Conservation (phyloP, 2,113 vertebrate species). For the Cercocebus atys region DNA sequence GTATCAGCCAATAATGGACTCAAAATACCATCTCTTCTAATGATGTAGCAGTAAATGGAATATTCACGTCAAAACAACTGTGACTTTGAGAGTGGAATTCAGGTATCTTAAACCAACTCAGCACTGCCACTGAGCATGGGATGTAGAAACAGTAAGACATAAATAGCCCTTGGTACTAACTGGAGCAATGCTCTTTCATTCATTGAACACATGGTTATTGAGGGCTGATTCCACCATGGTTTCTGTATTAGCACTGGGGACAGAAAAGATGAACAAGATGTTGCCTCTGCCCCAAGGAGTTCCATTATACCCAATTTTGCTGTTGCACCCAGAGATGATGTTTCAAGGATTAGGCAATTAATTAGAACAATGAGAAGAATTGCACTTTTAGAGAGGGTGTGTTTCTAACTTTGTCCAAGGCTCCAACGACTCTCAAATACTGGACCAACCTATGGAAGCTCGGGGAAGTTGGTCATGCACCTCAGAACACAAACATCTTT, state of each 20-base stretch:
- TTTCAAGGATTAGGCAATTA: background rate
- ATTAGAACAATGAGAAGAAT: background rate
- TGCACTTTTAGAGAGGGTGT: background rate
- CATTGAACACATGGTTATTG: background rate
- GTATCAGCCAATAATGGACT: background rate
- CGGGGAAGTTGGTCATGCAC: background rate
- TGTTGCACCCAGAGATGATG: background rate
- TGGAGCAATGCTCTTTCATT: background rate
- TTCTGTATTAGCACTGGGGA: background rate
- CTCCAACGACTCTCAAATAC: background rate
- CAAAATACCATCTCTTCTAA: conserved; percentile 4
- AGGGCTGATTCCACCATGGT: background rate
- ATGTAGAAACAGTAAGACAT: background rate
- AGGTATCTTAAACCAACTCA: conserved; percentile 6
- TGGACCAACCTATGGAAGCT: background rate
- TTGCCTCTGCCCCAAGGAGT: background rate
- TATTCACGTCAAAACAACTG: background rate
- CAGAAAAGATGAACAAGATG: background rate
- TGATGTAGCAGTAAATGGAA: background rate
- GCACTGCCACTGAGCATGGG: background rate
- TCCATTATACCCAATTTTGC: background rate
- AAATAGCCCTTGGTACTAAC: background rate
- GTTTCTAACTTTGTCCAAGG: conserved; percentile 1
- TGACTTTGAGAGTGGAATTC: conserved; percentile 10
- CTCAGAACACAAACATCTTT: conserved; percentile 12